Evolutionary conservation across 2,797 vertebrate genomes (phyloP).

Genomic region (Anabas testudineus): DNA sequence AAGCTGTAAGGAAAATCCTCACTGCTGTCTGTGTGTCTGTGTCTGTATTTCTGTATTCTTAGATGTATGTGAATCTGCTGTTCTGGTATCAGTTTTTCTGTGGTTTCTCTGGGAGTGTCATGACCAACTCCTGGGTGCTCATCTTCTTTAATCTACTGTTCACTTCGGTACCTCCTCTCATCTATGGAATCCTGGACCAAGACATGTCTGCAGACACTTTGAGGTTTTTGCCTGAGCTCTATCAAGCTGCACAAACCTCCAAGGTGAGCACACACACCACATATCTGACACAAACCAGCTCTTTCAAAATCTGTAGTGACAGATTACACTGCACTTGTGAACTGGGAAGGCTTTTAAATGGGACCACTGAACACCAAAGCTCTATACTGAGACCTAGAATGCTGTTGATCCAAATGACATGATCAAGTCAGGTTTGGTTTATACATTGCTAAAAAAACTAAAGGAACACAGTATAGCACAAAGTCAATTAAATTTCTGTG

Average conservation of each 20-base stretch:
- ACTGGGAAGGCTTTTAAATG: no score
- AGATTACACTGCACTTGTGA: no score
- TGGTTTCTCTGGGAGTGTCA: conserved; percentile 95
- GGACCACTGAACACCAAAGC: no score
- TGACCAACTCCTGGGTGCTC: conserved; percentile 95
- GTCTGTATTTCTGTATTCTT: conserved; percentile 11
- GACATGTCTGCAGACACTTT: conserved; percentile 87
- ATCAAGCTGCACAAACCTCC: conserved; percentile 82
- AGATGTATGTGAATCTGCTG: conserved; percentile 96
- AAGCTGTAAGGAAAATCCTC: no score
- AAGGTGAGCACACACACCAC: conserved; percentile 80
- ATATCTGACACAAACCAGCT: no score
- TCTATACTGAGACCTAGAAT: no score
- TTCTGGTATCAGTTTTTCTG: conserved; percentile 99
- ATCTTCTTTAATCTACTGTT: conserved; percentile 98
- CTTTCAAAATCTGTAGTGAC: no score
- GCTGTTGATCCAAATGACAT: no score
- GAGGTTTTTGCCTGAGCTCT: conserved; percentile 87
- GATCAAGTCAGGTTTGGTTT: no score
- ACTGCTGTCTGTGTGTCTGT: conserved; percentile 9
- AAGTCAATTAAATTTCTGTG: no score
- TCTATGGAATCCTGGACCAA: conserved; percentile 92
- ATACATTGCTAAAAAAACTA: no score
- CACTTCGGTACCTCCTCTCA: conserved; percentile 91
- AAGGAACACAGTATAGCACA: no score